Evolutionary conservation across 1,140 invertebrate genomes (phyloP).

Genomic region (Diabrotica virgifera): DNA sequence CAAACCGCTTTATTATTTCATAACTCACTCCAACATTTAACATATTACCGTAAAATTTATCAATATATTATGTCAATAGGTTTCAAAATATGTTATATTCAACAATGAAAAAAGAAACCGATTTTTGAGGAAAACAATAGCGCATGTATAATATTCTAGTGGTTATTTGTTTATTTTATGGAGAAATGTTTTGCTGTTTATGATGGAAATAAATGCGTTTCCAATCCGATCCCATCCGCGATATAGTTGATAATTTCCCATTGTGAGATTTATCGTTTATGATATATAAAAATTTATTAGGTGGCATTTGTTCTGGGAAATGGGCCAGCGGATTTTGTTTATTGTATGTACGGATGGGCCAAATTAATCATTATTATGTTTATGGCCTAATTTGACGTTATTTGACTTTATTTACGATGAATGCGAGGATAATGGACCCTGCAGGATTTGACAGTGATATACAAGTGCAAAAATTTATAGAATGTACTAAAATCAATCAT

Average conservation of each 20-base stretch:
- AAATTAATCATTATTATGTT: constrained; percentile 1
- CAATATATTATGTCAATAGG: too few relatives aligned
- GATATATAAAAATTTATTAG: constrained; percentile 6
- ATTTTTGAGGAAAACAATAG: background rate
- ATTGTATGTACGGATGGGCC: background rate
- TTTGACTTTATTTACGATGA: background rate
- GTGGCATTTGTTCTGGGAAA: constrained; percentile 1
- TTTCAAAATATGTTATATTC: too few relatives aligned
- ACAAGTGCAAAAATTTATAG: background rate
- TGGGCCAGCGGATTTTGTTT: background rate
- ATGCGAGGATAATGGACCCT: background rate
- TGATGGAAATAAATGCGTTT: constrained; percentile 8
- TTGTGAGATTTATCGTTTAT: constrained; percentile 11
- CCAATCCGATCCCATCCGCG: constrained; percentile 5
- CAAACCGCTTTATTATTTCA: too few relatives aligned
- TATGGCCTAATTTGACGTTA: constrained; percentile 3
- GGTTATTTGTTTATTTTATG: constrained; percentile 16
- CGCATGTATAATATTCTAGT: constrained; percentile 11
- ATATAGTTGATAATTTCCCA: constrained; percentile 16
- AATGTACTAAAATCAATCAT: too few relatives aligned
- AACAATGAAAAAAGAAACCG: too few relatives aligned
- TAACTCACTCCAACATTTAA: too few relatives aligned
- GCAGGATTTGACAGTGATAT: background rate
- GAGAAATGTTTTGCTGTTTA: constrained; percentile 20
- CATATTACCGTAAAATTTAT: too few relatives aligned